Base-by-base conservation (phyloP, 2,888 invertebrate genomes). In the Apocheima hispidaria region DNA sequence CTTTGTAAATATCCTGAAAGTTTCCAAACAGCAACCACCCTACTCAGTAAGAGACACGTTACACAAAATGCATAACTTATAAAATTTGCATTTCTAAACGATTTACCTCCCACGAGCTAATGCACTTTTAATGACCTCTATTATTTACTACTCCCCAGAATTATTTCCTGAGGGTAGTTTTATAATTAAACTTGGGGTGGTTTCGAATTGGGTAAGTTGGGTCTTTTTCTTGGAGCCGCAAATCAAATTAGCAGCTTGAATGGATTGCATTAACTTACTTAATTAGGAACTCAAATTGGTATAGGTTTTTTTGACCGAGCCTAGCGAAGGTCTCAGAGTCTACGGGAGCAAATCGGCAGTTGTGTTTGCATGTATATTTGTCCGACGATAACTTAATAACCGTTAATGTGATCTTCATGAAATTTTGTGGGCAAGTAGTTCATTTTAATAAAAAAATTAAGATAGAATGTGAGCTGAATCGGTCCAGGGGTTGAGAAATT, bases 31-130 rank as follows among this genome's bases (percentile, higher is more conserved):
- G 20, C 5, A 0, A 14, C 30, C 30, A 30, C 46, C 46, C 46
- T 46, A 30, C 30, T 4, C 6, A 18, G 4, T 4, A 10, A 7
- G 44, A 28, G 44, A 28, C 46, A 43, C 43, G 43, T 30, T 21
- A 49, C 21, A 51, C 44, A 23, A 38, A 51, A 30, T 55, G 44
- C 54, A 55, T 60, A 60, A 60, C 38, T 60, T 60, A 60, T 51
- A 55, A 78, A 82, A 84, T 84, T 84, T 81, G 82, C 83, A 83
- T 83, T 75, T 74, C 69, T 70, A 73, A 78, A 74, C 80, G 75
- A 70, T 80, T 75, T 50, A 50, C 43, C 28, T 30, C 41, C 16
- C 44, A 40, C 58, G 53, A 30, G 46, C 79, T 84, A 83, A 84
- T 83, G 83, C 75, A 74, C 56, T 83, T 83, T 83, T 83, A 83